These are phyloP conservation scores for Octopus sinensis DNA, from an alignment of 1,140 invertebrate species.

Conservation along the genomic window DNA sequence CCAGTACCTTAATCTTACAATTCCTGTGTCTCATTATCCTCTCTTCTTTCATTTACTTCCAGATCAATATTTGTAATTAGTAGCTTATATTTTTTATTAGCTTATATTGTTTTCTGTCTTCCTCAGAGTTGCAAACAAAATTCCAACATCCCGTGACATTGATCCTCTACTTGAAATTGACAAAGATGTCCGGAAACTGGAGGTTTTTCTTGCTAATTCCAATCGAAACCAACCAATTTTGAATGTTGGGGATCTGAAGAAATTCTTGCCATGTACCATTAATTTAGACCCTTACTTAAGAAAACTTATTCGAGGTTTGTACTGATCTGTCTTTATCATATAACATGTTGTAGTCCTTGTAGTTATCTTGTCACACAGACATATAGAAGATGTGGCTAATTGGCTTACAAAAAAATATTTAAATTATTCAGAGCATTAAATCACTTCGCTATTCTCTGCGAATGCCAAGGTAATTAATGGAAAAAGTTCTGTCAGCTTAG, in stretches of 20 bases:
- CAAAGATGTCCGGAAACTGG: slow-evolving; percentile 88
- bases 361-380: too few relatives aligned
- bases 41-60: neutral
- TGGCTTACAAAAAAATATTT: too few relatives aligned
- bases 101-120: slow-evolving; percentile 34
- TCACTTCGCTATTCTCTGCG: too few relatives aligned
- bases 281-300: slow-evolving; percentile 94
- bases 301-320: slow-evolving; percentile 86
- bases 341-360: too few relatives aligned
- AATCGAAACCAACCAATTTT: slow-evolving; percentile 67
- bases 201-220: slow-evolving; percentile 75
- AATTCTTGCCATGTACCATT: slow-evolving; percentile 93
- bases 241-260: slow-evolving; percentile 77
- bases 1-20: too few relatives aligned
- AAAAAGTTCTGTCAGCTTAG: too few relatives aligned
- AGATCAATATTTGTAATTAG: neutral
- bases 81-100: neutral
- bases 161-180: slow-evolving; percentile 88
- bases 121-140: slow-evolving; percentile 64
- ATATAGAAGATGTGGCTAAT: too few relatives aligned
- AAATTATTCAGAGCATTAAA: too few relatives aligned
- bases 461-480: too few relatives aligned
- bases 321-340: neutral
- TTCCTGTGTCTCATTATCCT: too few relatives aligned
- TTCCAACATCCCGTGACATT: slow-evolving; percentile 80